Evolutionary conservation across 2,888 invertebrate genomes (phyloP).

Genomic region (Gortyna flavago): DNA sequence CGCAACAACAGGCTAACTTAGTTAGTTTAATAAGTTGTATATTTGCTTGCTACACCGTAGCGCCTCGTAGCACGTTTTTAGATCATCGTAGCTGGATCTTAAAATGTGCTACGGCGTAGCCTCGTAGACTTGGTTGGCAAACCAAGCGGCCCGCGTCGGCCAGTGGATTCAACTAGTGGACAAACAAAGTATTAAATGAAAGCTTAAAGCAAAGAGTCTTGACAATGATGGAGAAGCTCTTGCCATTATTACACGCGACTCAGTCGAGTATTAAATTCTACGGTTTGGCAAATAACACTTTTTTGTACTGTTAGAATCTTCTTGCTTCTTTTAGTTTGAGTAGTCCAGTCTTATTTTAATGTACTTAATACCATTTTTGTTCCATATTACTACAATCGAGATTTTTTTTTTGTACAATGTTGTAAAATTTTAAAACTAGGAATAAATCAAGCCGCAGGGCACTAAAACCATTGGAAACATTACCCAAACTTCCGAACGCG

Average conservation of each 20-base stretch:
- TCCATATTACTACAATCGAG: neutral
- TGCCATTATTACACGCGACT: slow-evolving; percentile 51
- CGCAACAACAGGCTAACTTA: slow-evolving; percentile 36
- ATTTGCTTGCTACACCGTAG: slow-evolving; percentile 25
- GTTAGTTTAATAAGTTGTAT: slow-evolving; percentile 23
- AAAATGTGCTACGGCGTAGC: slow-evolving; percentile 60
- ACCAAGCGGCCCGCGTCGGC: slow-evolving; percentile 53
- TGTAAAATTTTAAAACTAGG: neutral
- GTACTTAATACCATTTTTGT: neutral
- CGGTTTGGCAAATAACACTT: neutral
- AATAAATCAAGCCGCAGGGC: slow-evolving; percentile 13
- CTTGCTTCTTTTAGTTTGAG: neutral
- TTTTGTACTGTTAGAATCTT: neutral
- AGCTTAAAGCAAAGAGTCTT: slow-evolving; percentile 65
- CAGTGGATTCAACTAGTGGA: slow-evolving; percentile 56
- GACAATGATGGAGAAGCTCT: slow-evolving; percentile 61
- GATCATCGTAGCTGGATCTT: slow-evolving; percentile 13
- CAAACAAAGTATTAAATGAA: slow-evolving; percentile 72
- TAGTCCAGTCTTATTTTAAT: neutral
- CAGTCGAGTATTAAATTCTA: slow-evolving; percentile 25
- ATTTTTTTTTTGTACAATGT: neutral
- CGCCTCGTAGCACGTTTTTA: slow-evolving; percentile 4
- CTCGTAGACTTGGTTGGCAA: slow-evolving; percentile 49
- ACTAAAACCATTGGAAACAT: slow-evolving; percentile 17
- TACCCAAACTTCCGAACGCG: slow-evolving; percentile 15